phyloP scores from a whole-genome alignment of 2,113 vertebrate species.

The Struthio camelus region DNA sequence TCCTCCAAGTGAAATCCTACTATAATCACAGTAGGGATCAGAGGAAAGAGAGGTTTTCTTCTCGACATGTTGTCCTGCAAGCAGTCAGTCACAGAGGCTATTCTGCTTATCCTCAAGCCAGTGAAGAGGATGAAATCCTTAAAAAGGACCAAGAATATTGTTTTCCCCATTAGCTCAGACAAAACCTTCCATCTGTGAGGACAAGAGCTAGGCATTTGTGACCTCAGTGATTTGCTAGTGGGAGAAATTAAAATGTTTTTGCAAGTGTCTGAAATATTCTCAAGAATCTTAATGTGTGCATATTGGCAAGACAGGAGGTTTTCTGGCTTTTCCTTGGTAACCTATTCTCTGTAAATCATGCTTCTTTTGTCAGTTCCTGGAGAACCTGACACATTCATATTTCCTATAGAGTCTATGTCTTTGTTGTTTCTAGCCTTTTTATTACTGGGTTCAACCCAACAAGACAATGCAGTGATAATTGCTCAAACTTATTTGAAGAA shows the following conservation, averaged over 20 bases:
- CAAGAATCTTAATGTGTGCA: not conserved
- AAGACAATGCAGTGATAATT: slow-evolving; percentile 63
- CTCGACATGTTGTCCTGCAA: not conserved
- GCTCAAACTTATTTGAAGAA: slow-evolving; percentile 71
- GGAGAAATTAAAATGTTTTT: slow-evolving; percentile 3
- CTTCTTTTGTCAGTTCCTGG: slow-evolving; percentile 7
- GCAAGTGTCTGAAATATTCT: not conserved
- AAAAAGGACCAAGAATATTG: not conserved
- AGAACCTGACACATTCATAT: slow-evolving; percentile 13
- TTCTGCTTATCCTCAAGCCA: not conserved
- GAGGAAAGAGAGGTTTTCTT: not conserved
- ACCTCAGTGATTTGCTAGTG: not conserved
- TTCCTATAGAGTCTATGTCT: slow-evolving; percentile 44
- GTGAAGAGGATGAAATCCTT: not conserved
- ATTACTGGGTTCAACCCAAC: slow-evolving; percentile 63
- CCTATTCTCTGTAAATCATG: not conserved
- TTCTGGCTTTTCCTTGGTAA: slow-evolving; percentile 42
- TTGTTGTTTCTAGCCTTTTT: slow-evolving; percentile 47
- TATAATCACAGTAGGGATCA: not conserved
- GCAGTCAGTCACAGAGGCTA: not conserved
- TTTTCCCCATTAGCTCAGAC: not conserved
- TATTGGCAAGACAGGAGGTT: not conserved
- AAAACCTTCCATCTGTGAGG: not conserved
- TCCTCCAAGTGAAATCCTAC: not conserved
- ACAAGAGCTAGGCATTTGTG: not conserved